Conservation (phyloP, 2,888 invertebrate genomes). For the Thalpophila matura region DNA sequence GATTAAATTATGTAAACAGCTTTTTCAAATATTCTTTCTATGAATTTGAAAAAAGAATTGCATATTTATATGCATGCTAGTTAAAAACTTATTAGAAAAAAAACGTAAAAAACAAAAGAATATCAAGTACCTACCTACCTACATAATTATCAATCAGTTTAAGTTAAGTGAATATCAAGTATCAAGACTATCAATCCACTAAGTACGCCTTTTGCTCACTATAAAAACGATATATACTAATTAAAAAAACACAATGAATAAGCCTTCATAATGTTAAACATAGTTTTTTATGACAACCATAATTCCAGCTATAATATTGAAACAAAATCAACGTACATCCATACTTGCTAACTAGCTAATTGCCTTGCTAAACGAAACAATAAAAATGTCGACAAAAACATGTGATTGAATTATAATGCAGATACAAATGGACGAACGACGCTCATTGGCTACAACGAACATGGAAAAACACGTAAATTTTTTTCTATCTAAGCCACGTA, state of each 20-base stretch:
- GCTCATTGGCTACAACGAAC: constrained; percentile 83
- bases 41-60: no score
- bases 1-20: no score
- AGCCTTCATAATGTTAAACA: background rate
- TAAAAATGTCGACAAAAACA: constrained; percentile 72
- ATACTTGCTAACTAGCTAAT: constrained; percentile 49
- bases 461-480: constrained; percentile 88
- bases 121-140: no score
- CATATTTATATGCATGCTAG: no score
- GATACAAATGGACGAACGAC: constrained; percentile 72
- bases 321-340: constrained; percentile 26
- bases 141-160: no score
- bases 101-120: no score
- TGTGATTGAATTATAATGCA: constrained; percentile 81
- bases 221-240: constrained; percentile 4
- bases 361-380: constrained; percentile 52
- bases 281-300: constrained; percentile 1
- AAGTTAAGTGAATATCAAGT: no score
- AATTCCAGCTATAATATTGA: constrained; percentile 36
- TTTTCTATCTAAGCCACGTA: constrained; percentile 89
- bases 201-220: no score
- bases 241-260: constrained; percentile 19
- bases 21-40: no score
- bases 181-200: no score
- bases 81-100: no score